Conservation (phyloP, 2,888 invertebrate genomes). For the Thymelicus sylvestris region DNA sequence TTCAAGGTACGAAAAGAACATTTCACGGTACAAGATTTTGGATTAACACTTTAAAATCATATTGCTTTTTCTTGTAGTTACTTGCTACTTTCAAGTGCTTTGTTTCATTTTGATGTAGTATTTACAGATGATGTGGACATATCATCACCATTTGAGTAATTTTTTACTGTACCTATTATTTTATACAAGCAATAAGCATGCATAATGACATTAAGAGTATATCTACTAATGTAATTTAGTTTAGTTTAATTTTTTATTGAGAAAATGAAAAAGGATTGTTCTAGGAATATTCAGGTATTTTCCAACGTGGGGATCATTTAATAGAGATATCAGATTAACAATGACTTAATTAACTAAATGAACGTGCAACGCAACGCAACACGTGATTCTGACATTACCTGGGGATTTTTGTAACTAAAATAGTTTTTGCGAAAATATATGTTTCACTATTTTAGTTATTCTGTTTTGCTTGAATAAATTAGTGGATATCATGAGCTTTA, state of each 20-base stretch:
- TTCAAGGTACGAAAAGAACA: conserved; percentile 76
- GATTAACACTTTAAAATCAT: conserved; percentile 82
- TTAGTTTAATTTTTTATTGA: too few species aligned
- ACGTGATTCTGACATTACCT: conserved; percentile 35
- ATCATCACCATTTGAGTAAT: too few species aligned
- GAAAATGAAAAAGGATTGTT: not conserved
- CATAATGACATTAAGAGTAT: too few species aligned
- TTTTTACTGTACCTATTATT: too few species aligned
- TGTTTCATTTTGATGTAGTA: too few species aligned
- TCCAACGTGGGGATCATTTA: conserved; percentile 22
- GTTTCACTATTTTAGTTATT: not conserved
- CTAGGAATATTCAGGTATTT: conserved; percentile 19
- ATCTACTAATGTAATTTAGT: too few species aligned
- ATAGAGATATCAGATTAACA: conserved; percentile 35
- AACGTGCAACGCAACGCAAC: conserved; percentile 17
- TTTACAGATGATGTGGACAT: too few species aligned
- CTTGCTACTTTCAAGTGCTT: conserved; percentile 45
- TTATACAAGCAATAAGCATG: too few species aligned
- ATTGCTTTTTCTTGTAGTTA: conserved; percentile 60
- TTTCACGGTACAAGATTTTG: conserved; percentile 69
- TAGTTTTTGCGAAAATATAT: conserved; percentile 3
- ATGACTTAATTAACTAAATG: conserved; percentile 37
- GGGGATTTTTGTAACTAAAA: conserved; percentile 17
- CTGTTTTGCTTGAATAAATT: not conserved
- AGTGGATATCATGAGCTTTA: not conserved